Evolutionary conservation across 2,113 vertebrate genomes (phyloP).

Genomic region (Lasiurus borealis): DNA sequence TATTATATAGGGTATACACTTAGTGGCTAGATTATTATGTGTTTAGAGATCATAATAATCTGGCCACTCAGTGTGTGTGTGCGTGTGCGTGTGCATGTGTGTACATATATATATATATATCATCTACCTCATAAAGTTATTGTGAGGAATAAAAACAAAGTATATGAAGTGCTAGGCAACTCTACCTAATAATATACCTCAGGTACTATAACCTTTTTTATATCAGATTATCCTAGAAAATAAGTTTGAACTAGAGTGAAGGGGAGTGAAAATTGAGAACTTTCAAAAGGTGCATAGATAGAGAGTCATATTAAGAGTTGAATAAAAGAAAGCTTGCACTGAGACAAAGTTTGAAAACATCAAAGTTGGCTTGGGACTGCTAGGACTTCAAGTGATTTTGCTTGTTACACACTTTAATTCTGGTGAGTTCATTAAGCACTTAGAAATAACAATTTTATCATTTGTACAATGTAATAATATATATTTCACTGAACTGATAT

Average conservation of each 20-base stretch:
- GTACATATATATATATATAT: neutral
- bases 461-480: neutral
- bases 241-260: neutral
- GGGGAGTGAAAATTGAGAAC: neutral
- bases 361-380: neutral
- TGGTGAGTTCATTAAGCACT: neutral
- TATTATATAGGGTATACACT: too few relatives aligned
- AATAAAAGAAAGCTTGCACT: neutral
- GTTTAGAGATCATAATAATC: too few relatives aligned
- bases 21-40: too few relatives aligned
- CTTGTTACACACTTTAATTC: neutral
- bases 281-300: neutral
- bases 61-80: neutral
- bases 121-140: neutral
- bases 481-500: neutral
- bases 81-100: too few relatives aligned
- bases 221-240: neutral
- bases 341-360: neutral
- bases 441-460: neutral
- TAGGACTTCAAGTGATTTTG: neutral
- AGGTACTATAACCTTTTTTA: neutral
- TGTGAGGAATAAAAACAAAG: neutral
- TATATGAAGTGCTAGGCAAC: neutral
- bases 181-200: neutral
- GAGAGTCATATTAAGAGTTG: neutral